These are phyloP conservation scores for Corythoichthys intestinalis DNA, from an alignment of 2,113 vertebrate species.

Conservation along the genomic window DNA sequence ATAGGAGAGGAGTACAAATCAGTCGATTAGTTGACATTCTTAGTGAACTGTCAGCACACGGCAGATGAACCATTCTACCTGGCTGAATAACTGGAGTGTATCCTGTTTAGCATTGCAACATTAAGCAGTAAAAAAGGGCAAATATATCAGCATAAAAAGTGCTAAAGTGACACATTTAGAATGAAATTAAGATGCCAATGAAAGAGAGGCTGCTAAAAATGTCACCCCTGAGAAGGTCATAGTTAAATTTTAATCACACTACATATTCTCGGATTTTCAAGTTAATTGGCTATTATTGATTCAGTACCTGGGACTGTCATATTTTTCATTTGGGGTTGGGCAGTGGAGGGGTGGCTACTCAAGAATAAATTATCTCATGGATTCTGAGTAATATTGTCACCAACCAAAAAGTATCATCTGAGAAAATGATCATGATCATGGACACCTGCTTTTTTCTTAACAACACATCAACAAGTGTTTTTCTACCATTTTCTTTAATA, in stretches of 20 bases:
- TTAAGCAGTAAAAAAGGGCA: slow-evolving; percentile 35
- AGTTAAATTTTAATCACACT: slow-evolving; percentile 38
- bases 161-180: slow-evolving; percentile 40
- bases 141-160: slow-evolving; percentile 25
- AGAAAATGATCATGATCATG: too few species aligned
- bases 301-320: slow-evolving; percentile 36
- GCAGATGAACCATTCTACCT: slow-evolving; percentile 9
- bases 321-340: not conserved
- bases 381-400: too few species aligned
- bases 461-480: too few species aligned
- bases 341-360: too few species aligned
- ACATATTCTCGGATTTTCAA: slow-evolving; percentile 43
- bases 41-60: slow-evolving; percentile 22
- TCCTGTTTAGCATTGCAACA: slow-evolving; percentile 23
- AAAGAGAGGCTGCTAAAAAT: slow-evolving; percentile 36
- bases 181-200: slow-evolving; percentile 62
- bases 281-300: slow-evolving; percentile 64
- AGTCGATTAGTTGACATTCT: slow-evolving; percentile 19
- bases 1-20: slow-evolving; percentile 34
- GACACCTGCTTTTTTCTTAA: too few species aligned
- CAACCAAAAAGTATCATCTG: too few species aligned
- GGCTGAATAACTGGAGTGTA: not conserved
- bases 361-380: too few species aligned
- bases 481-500: too few species aligned
- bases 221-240: not conserved